Evolutionary conservation across 2,888 invertebrate genomes (phyloP).

Genomic region (Acholoe squamosa): DNA sequence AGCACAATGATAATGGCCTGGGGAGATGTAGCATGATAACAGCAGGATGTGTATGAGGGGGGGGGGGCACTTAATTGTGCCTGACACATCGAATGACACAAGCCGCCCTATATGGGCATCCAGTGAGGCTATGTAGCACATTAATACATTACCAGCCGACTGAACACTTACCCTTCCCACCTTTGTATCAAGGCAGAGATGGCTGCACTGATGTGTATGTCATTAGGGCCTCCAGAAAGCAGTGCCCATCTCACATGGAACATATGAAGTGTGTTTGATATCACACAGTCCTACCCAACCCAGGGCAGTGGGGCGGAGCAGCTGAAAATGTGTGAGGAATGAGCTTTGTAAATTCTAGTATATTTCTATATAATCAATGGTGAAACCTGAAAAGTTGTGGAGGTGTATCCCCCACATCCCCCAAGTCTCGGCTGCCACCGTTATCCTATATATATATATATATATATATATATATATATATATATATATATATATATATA

Average conservation of each 20-base stretch:
- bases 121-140: background rate
- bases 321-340: no score
- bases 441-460: background rate
- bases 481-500: background rate
- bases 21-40: constrained; percentile 1
- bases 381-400: no score
- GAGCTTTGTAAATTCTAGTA: no score
- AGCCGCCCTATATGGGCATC: background rate
- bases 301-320: no score
- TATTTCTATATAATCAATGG: no score
- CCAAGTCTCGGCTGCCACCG: no score
- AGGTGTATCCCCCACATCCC: no score
- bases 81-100: constrained; percentile 12
- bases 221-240: background rate
- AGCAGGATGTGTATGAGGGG: background rate
- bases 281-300: no score
- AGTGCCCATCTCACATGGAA: background rate
- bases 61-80: background rate
- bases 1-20: background rate
- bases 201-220: background rate
- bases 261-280: no score
- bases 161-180: background rate
- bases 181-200: background rate
- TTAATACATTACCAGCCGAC: background rate
- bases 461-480: background rate